phyloP scores from a whole-genome alignment of 2,797 vertebrate species.

The Myiotriccus ornatus region DNA sequence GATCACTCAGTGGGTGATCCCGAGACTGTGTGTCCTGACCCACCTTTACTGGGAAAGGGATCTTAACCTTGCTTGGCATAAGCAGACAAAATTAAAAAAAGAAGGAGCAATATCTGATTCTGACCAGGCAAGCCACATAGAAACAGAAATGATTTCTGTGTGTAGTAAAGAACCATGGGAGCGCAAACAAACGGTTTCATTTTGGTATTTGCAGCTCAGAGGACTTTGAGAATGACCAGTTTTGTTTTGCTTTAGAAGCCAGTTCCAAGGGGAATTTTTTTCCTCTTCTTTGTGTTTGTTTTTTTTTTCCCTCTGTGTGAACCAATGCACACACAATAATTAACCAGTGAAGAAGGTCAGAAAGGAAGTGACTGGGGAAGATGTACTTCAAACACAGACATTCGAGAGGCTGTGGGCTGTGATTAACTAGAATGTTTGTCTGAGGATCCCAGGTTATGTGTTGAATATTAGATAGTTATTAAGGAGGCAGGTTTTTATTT shows the following conservation, averaged over 20 bases:
- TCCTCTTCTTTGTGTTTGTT: not conserved
- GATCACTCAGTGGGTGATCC: not conserved
- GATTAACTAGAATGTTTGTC: conserved; percentile 32
- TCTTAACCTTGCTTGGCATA: not conserved
- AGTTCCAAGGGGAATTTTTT: not conserved
- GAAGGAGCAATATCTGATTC: not conserved
- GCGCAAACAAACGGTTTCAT: not conserved
- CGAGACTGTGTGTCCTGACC: not conserved
- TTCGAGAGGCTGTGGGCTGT: conserved; percentile 16
- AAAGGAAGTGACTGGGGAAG: conserved; percentile 31
- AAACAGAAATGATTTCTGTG: not conserved
- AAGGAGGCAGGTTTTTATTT: conserved; percentile 16
- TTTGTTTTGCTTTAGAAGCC: conserved; percentile 31
- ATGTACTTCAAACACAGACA: conserved; percentile 15
- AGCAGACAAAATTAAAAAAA: not conserved
- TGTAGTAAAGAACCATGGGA: not conserved
- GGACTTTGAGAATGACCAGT: not conserved
- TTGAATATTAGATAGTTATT: not conserved
- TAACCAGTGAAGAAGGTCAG: conserved; percentile 35
- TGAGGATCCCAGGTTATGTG: not conserved
- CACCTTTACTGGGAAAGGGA: not conserved
- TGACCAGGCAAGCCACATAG: not conserved
- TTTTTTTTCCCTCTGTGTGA: not conserved
- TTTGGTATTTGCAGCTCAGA: not conserved
- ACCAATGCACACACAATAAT: conserved; percentile 19